Evolutionary conservation across 92 coral and sea anemone genomes (phyloP).

Genomic region (Epizoanthus rinbou): DNA sequence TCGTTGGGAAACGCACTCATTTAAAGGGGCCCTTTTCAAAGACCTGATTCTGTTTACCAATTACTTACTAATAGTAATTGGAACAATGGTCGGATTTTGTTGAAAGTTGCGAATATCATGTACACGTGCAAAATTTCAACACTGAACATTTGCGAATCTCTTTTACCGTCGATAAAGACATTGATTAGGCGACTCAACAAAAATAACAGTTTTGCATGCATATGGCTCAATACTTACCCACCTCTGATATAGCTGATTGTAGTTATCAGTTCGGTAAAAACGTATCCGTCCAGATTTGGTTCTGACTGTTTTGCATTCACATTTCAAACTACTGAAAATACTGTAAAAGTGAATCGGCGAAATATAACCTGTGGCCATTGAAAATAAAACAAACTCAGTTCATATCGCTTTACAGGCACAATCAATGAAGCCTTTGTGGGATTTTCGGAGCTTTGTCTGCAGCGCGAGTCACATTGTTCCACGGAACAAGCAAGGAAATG

Average conservation of each 20-base stretch:
- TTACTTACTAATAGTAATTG: background rate
- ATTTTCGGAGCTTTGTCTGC: conserved; percentile 19
- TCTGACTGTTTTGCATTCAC: background rate
- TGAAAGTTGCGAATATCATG: background rate
- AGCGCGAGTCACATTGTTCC: background rate
- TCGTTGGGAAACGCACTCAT: background rate
- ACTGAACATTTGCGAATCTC: background rate
- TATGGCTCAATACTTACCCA: background rate
- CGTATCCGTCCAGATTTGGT: background rate
- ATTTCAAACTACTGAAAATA: conserved; percentile 4
- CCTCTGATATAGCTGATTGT: background rate
- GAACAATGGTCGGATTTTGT: background rate
- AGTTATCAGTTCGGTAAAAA: background rate
- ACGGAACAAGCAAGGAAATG: background rate
- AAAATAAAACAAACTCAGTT: background rate
- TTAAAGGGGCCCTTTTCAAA: background rate
- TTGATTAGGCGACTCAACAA: background rate
- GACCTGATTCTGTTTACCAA: background rate
- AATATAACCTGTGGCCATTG: background rate
- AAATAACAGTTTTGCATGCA: background rate
- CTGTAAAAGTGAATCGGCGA: background rate
- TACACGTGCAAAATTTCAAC: background rate
- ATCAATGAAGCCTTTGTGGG: background rate
- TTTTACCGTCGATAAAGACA: background rate
- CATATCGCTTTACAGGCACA: conserved; percentile 3